Conservation (phyloP, 2,113 vertebrate genomes). For the Rhinolophus sinicus region DNA sequence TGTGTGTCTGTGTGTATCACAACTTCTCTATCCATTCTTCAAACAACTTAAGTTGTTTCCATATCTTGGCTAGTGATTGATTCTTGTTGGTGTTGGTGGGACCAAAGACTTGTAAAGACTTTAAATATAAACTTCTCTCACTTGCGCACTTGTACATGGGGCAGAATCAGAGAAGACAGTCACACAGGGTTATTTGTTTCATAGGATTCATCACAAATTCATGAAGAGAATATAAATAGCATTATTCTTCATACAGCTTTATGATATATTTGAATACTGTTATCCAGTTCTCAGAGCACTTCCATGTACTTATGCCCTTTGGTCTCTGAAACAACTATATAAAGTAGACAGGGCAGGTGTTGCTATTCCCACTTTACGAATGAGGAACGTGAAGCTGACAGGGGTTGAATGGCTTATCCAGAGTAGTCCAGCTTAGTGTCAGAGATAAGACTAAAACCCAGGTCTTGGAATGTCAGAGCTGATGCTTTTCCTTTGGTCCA, state of each 20-base stretch:
- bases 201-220: not conserved
- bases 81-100: not conserved
- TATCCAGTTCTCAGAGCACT: not conserved
- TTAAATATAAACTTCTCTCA: not conserved
- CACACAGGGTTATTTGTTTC: not conserved
- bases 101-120: not conserved
- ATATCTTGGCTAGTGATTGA: not conserved
- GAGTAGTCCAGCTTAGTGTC: not conserved
- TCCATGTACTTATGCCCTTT: not conserved
- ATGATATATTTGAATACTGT: not conserved
- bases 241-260: not conserved
- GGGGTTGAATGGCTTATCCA: not conserved
- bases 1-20: no score
- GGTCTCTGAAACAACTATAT: not conserved
- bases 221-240: not conserved
- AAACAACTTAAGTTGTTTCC: not conserved
- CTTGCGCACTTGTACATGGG: not conserved
- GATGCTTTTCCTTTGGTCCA: not conserved
- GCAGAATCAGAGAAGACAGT: not conserved
- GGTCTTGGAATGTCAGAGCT: not conserved
- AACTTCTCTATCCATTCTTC: not conserved
- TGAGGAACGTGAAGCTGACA: not conserved
- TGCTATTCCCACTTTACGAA: not conserved
- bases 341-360: not conserved
- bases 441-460: not conserved